Conservation (phyloP, 2,797 vertebrate species). For the Tadarida brasiliensis region DNA sequence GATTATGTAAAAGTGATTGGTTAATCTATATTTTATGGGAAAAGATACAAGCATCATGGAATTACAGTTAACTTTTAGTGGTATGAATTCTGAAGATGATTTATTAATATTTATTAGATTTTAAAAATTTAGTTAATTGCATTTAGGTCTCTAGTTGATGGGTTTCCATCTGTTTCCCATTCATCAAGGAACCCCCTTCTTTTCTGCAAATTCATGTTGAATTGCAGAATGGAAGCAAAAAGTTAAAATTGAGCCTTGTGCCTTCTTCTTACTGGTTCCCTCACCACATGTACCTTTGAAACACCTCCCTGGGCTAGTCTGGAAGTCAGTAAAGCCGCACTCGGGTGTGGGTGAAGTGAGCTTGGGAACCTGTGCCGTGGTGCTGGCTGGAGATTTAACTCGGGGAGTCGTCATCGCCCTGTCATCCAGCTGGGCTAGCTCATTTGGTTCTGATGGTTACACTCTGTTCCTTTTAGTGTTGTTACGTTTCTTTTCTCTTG, state of each 20-base stretch:
- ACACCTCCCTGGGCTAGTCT: conserved; percentile 36
- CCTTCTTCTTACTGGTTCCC: not conserved
- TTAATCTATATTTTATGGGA: conserved; percentile 33
- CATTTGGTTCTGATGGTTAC: conserved; percentile 41
- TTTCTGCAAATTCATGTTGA: conserved; percentile 35
- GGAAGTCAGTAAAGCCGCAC: conserved; percentile 50
- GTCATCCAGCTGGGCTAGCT: conserved; percentile 55
- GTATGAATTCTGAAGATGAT: not conserved
- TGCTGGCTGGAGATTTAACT: conserved; percentile 4
- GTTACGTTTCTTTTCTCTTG: conserved; percentile 69
- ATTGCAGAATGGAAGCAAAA: not conserved
- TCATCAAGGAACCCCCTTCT: not conserved
- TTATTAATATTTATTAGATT: not conserved
- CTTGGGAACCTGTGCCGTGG: conserved; percentile 19
- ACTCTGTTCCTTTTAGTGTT: conserved; percentile 67
- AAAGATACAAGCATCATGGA: not conserved
- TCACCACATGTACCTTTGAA: not conserved
- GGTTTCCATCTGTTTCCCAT: not conserved
- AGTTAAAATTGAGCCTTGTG: not conserved
- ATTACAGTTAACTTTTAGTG: not conserved
- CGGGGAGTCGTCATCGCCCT: conserved; percentile 7
- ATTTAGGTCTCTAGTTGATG: not conserved
- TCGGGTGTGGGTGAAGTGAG: conserved; percentile 43
- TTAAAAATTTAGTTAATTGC: not conserved
- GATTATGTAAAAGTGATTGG: conserved; percentile 22